Evolutionary conservation across 2,797 vertebrate genomes (phyloP), one percentile per base, ranked within the genome.

Genomic region (Acanthurus tractus): DNA sequence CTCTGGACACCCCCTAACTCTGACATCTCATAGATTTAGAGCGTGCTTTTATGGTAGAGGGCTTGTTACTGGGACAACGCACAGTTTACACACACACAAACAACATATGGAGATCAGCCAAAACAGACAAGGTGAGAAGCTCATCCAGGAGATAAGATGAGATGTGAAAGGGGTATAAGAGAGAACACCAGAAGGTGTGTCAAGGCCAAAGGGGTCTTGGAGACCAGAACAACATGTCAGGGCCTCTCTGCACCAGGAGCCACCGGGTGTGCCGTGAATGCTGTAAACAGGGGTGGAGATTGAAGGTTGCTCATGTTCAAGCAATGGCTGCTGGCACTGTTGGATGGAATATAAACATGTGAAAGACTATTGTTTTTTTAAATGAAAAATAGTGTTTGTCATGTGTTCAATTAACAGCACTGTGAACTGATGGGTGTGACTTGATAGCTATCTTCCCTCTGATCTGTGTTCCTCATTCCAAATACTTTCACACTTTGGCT

Each of bases 41-140:
- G 81, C 62, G 0, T 79, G 76, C 74, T 86, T 91, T 90, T 82
- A 88, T 88, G 90, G 84, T 20, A 29, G 77, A 64, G 75, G 67
- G 49, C 56, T 88, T 88, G 92, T 92, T 90, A 65, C 93, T 61
- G 55, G 68, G 86, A 71, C 86, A 56, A 91, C 84, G 0, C 50
- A 36, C 34, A 49, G 83, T 88, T 83, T 84, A 93, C 76, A 83
- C 70, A 81, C 4, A 83, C 22, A 86, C 59, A 84, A 25, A 82
- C 57, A 25, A 82, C 38, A 40, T 40, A 80, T 0, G 62, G 44
- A 73, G 53, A 79, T 29, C 22, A 50, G 63, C 70, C 64, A 74
- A 82, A 90, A 88, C 87, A 85, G 85, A 85, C 52, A 56, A 22
- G 20, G 29, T 57, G 73, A 70, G 57, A 59, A 50, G 45, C 17